Evolutionary conservation across 1,140 invertebrate species (phyloP).

Genomic region (Drosophila parabipectinata): DNA sequence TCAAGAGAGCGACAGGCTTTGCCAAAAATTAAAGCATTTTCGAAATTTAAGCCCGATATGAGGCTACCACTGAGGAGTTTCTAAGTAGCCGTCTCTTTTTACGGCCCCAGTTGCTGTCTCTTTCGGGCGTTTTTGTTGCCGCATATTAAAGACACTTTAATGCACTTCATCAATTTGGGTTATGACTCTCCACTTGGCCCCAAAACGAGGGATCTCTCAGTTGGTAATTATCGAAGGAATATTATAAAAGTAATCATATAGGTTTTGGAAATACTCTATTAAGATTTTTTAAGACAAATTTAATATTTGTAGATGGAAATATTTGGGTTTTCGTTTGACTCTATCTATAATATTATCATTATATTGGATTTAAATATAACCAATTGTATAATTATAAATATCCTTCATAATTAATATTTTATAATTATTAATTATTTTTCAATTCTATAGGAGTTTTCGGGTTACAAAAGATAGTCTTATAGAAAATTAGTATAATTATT

Average conservation of each 20-base stretch:
- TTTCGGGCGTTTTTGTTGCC: slow-evolving; percentile 19
- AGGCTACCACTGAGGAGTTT: not conserved
- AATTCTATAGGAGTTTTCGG: too few relatives aligned
- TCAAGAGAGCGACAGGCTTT: slow-evolving; percentile 27
- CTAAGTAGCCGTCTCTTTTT: not conserved
- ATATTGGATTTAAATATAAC: too few relatives aligned
- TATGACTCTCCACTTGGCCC: slow-evolving; percentile 60
- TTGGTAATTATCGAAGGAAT: slow-evolving; percentile 48
- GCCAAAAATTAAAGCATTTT: slow-evolving; percentile 58
- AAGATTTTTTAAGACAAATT: too few relatives aligned
- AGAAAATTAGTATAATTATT: too few relatives aligned
- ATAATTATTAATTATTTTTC: too few relatives aligned
- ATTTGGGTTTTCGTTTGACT: too few relatives aligned
- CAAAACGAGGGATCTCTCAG: slow-evolving; percentile 39
- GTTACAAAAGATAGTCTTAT: too few relatives aligned
- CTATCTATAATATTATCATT: too few relatives aligned
- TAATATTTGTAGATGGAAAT: too few relatives aligned
- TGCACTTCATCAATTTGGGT: slow-evolving; percentile 74
- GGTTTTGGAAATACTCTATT: slow-evolving; percentile 3
- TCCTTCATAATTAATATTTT: too few relatives aligned
- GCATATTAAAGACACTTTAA: slow-evolving; percentile 75
- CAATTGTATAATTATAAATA: too few relatives aligned
- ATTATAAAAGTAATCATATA: not conserved
- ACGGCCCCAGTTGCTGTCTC: not conserved
- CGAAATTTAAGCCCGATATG: slow-evolving; percentile 58